Percentiles rank a stretch among this genome's conserved stretches.
phyloP scores from a whole-genome alignment of 2,113 vertebrate genomes.

The Pycnonotus jocosus region DNA sequence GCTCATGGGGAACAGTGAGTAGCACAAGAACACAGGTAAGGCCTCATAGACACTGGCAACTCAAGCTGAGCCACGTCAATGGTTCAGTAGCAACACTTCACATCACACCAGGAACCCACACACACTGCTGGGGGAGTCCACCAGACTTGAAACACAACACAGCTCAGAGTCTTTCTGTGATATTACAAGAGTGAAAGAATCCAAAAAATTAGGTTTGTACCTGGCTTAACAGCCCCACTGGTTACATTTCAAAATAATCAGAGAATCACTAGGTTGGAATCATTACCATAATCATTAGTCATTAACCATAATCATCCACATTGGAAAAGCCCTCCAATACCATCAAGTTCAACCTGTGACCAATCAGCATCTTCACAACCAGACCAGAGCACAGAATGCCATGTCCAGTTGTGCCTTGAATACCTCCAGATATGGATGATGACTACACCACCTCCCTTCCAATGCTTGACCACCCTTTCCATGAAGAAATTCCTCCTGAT shows the following conservation, averaged over 20 bases:
- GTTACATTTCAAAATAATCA: background rate
- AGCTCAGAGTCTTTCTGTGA: background rate
- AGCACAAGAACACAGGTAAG: background rate
- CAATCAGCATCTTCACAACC: background rate
- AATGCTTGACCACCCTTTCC: background rate
- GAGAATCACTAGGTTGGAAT: background rate
- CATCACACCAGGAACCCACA: background rate
- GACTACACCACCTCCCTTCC: background rate
- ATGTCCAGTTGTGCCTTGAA: fast-evolving
- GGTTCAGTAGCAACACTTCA: background rate
- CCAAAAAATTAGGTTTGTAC: background rate
- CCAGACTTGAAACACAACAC: background rate
- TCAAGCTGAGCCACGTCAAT: fast-evolving
- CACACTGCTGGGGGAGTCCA: no score
- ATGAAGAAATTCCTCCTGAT: background rate
- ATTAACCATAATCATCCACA: background rate
- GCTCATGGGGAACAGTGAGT: background rate
- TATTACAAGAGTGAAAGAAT: background rate
- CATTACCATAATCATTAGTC: background rate
- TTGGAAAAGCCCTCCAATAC: background rate
- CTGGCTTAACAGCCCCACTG: background rate
- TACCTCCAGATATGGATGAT: background rate
- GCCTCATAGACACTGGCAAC: background rate
- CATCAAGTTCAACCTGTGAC: background rate
- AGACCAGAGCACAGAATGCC: background rate